Conservation (phyloP, 1,140 invertebrate species). For the Heterodera schachtii region DNA sequence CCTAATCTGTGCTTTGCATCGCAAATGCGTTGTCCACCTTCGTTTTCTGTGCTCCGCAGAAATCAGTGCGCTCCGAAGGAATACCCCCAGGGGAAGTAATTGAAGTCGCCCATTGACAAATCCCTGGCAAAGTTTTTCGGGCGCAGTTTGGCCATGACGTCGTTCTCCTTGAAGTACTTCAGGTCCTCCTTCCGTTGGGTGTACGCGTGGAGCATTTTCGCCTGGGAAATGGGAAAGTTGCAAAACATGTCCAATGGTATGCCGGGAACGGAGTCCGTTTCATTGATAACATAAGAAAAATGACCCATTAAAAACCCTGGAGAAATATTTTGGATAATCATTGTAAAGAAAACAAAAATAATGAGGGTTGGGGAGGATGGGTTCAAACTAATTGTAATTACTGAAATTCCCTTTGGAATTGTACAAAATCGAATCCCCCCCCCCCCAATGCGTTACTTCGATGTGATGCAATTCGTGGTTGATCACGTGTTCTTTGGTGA, state of each 20-base stretch:
- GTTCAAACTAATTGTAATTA: too few species aligned
- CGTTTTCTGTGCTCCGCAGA: background rate
- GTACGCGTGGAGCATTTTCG: background rate
- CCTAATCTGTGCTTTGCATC: background rate
- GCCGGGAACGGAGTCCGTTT: too few species aligned
- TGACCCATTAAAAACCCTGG: too few species aligned
- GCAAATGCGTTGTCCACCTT: background rate
- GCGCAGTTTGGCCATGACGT: slow-evolving; percentile 17
- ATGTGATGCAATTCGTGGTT: background rate
- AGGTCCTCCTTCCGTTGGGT: slow-evolving; percentile 12
- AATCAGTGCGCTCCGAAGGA: background rate
- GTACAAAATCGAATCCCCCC: too few species aligned
- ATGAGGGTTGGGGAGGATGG: too few species aligned
- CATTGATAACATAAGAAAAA: too few species aligned
- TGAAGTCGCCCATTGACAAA: background rate
- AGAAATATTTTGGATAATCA: too few species aligned
- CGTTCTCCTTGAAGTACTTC: slow-evolving; percentile 28
- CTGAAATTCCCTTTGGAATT: too few species aligned
- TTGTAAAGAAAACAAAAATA: too few species aligned
- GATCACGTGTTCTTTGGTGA: background rate
- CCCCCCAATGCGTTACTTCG: background rate
- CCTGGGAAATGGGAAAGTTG: background rate
- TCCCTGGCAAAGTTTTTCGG: slow-evolving; percentile 14
- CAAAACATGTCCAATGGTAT: too few species aligned
- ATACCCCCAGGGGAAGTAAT: background rate